phyloP scores from a whole-genome alignment of 2,797 vertebrate genomes.

The Melanogrammus aeglefinus region DNA sequence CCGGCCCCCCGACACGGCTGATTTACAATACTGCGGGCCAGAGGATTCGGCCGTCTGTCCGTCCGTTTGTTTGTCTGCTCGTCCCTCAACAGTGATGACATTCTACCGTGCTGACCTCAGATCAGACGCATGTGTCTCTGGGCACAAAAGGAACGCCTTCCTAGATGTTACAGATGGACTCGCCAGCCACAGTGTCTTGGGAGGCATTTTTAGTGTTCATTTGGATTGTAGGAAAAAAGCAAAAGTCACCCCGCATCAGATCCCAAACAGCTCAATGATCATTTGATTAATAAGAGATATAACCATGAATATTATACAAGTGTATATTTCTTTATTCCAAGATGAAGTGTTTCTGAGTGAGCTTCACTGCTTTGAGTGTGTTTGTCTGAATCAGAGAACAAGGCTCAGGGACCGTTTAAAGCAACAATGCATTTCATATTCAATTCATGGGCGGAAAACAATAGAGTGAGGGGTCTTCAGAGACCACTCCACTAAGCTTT shows the following conservation, averaged over 20 bases:
- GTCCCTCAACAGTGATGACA: conserved; percentile 6
- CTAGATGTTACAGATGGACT: background rate
- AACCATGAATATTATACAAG: background rate
- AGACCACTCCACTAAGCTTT: background rate
- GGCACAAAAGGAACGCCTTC: conserved; percentile 20
- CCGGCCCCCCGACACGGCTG: conserved; percentile 19
- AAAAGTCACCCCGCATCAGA: background rate
- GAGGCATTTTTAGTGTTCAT: background rate
- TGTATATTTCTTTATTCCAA: background rate
- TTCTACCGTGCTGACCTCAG: conserved; percentile 15
- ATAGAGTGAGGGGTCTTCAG: background rate
- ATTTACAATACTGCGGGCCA: conserved; percentile 34
- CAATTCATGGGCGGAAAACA: background rate
- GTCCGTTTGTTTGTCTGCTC: conserved; percentile 16
- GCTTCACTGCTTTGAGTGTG: background rate
- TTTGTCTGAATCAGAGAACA: background rate
- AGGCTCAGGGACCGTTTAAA: background rate
- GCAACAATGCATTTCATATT: background rate
- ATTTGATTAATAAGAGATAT: background rate
- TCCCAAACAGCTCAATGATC: background rate
- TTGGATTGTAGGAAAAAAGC: background rate
- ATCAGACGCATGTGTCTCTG: conserved; percentile 36
- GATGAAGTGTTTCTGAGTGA: background rate
- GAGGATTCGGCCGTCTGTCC: conserved; percentile 17
- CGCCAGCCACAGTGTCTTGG: background rate